Conservation (phyloP, 1,140 invertebrate species). For the Coenobita brevimanus region DNA sequence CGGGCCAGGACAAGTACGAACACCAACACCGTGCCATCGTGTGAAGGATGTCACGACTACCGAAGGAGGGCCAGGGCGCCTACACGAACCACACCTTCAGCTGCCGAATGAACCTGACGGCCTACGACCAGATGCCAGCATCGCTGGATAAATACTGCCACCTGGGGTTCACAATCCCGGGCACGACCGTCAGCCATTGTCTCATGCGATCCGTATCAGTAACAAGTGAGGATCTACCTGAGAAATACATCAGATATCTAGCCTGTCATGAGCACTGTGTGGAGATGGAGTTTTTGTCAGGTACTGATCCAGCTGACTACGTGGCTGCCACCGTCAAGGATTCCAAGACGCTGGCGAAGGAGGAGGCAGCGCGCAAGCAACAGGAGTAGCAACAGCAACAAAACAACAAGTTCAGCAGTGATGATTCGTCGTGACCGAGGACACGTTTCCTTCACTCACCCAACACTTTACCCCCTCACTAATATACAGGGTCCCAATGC, state of each 20-base stretch:
- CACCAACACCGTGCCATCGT: constrained; percentile 97
- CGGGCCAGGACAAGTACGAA: constrained; percentile 99
- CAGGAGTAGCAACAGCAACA: constrained; percentile 55
- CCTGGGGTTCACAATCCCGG: constrained; percentile 99
- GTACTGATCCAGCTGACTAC: constrained; percentile 84
- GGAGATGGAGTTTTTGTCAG: constrained; percentile 88
- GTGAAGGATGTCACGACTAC: constrained; percentile 96
- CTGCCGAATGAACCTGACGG: constrained; percentile 93
- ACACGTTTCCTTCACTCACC: not conserved
- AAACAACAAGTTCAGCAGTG: constrained; percentile 66
- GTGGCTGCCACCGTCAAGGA: constrained; percentile 79
- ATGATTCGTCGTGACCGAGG: constrained; percentile 68
- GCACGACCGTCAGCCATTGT: constrained; percentile 96
- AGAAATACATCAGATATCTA: constrained; percentile 98
- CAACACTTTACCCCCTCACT: no score
- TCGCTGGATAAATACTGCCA: constrained; percentile 89
- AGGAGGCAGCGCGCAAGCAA: constrained; percentile 62
- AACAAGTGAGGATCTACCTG: constrained; percentile 93
- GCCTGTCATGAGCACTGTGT: constrained; percentile 82
- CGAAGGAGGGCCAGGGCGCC: constrained; percentile 97
- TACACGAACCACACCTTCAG: constrained; percentile 97
- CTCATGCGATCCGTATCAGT: constrained; percentile 91
- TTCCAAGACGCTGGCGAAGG: constrained; percentile 45
- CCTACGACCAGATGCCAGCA: constrained; percentile 97
- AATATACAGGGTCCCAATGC: no score